Percentiles rank a stretch among this genome's conserved stretches.
These are phyloP conservation scores for Pyrrhosoma nymphula DNA, from an alignment of 2,888 invertebrate genomes.

Conservation along the genomic window DNA sequence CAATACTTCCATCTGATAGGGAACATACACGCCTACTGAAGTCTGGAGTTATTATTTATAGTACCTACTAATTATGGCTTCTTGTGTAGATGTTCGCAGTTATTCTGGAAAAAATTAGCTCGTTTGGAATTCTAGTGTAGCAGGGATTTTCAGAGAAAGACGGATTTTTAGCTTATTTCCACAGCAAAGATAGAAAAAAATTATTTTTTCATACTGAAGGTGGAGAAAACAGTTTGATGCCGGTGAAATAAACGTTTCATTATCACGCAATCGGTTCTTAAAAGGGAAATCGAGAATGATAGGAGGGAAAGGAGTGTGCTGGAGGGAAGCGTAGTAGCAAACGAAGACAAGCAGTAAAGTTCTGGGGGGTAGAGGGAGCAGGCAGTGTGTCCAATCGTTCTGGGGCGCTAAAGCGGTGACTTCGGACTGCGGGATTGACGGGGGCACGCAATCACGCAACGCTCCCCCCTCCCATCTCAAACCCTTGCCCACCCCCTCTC, in stretches of 20 bases:
- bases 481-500: no score
- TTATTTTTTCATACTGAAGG: background rate
- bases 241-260: background rate
- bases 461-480: no score
- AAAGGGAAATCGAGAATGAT: background rate
- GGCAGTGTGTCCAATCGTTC: conserved; percentile 37
- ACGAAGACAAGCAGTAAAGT: conserved; percentile 49
- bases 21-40: no score
- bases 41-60: no score
- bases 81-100: no score
- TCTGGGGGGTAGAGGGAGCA: background rate
- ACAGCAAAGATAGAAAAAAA: no score
- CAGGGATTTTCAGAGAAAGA: no score
- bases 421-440: conserved; percentile 20
- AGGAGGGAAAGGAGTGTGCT: background rate
- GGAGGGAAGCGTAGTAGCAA: background rate
- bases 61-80: no score
- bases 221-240: conserved; percentile 21
- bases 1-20: no score
- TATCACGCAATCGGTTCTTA: conserved; percentile 26
- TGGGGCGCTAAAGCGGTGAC: conserved; percentile 48
- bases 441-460: conserved; percentile 49
- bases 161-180: no score
- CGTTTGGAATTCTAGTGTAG: background rate
- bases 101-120: no score